These are phyloP conservation scores for Xiphydria camelus DNA, from an alignment of 2,888 invertebrate species.

Conservation along the genomic window DNA sequence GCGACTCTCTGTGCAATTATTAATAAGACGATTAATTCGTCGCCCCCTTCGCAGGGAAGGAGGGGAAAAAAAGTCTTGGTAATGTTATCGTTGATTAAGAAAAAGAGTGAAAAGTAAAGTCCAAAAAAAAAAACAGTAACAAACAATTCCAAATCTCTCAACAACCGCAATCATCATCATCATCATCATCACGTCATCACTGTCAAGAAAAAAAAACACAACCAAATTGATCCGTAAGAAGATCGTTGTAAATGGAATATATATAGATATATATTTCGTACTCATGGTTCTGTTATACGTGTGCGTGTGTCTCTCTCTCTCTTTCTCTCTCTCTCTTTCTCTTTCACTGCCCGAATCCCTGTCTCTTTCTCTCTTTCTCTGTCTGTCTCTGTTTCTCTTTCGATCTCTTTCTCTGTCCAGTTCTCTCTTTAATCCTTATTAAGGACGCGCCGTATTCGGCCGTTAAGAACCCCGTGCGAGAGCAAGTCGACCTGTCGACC, in stretches of 20 bases:
- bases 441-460: slow-evolving; percentile 25
- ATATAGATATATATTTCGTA: no score
- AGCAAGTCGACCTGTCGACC: no score
- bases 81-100: not conserved
- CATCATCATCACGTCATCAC: slow-evolving; percentile 48
- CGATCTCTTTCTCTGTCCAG: slow-evolving; percentile 22
- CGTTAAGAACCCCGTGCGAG: slow-evolving; percentile 14
- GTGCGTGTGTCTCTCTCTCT: slow-evolving; percentile 49
- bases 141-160: slow-evolving; percentile 53
- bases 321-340: slow-evolving; percentile 21
- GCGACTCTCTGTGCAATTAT: not conserved
- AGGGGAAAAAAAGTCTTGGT: not conserved
- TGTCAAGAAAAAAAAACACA: slow-evolving; percentile 34
- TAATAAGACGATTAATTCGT: not conserved
- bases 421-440: slow-evolving; percentile 27
- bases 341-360: slow-evolving; percentile 10
- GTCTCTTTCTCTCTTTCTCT: slow-evolving; percentile 19
- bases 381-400: slow-evolving; percentile 23
- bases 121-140: slow-evolving; percentile 43
- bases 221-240: slow-evolving; percentile 20
- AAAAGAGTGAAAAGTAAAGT: slow-evolving; percentile 21
- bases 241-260: slow-evolving; percentile 32
- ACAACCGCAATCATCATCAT: slow-evolving; percentile 54
- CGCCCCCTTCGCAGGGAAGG: not conserved
- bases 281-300: slow-evolving; percentile 54